Conservation (phyloP, 2,888 invertebrate genomes). For the Dorcus hopei region DNA sequence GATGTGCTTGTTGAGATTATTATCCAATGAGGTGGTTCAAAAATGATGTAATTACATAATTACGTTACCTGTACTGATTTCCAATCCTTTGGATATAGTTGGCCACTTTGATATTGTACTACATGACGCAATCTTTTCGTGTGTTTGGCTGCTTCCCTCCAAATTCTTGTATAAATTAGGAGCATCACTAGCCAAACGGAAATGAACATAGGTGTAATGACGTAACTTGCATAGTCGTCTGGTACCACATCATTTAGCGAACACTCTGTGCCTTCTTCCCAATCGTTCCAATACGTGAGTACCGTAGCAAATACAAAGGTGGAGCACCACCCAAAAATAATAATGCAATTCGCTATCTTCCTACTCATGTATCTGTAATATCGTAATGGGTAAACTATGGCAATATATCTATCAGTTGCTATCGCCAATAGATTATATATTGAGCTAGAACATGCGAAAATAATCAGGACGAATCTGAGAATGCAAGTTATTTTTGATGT, state of each 20-base stretch:
- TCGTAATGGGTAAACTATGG: constrained; percentile 75
- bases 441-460: constrained; percentile 74
- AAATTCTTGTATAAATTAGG: constrained; percentile 73
- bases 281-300: constrained; percentile 77
- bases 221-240: constrained; percentile 44
- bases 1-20: too few species aligned
- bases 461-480: constrained; percentile 69
- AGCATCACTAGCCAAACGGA: constrained; percentile 74
- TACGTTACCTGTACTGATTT: constrained; percentile 69
- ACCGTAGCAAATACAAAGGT: constrained; percentile 66
- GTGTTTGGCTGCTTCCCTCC: constrained; percentile 73
- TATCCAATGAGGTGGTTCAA: too few species aligned
- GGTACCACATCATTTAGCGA: constrained; percentile 66
- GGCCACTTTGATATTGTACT: constrained; percentile 52
- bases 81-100: constrained; percentile 58
- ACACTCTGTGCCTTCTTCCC: constrained; percentile 55
- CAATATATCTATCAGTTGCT: constrained; percentile 76
- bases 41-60: too few species aligned
- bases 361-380: constrained; percentile 76
- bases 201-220: constrained; percentile 69
- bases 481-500: constrained; percentile 63
- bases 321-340: constrained; percentile 65
- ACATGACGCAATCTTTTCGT: constrained; percentile 64
- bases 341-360: constrained; percentile 59
- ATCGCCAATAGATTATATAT: constrained; percentile 76